A percentile compares a stretch with the other conserved stretches of the same genome.
Evolutionary conservation across 2,888 invertebrate genomes (phyloP).

Genomic region (Drosophila prostipennis): DNA sequence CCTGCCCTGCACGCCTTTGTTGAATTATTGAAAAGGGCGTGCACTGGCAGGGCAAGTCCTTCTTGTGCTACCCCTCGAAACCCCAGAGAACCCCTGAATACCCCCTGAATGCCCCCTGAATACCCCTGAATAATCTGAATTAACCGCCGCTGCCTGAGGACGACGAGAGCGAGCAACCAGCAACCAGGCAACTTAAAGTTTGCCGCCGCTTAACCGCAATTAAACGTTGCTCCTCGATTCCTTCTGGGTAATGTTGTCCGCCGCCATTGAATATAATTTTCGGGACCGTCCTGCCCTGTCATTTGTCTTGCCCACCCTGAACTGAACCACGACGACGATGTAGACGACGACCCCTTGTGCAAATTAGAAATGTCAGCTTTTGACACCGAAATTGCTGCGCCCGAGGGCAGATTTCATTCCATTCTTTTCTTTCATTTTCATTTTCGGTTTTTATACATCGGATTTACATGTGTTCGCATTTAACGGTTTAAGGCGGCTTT

Average conservation of each 20-base stretch:
- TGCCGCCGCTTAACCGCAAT: conserved; percentile 72
- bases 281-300: conserved; percentile 55
- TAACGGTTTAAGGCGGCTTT: conserved; percentile 54
- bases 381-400: conserved; percentile 71
- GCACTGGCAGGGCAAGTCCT: conserved; percentile 31
- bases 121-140: conserved; percentile 26
- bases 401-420: conserved; percentile 57
- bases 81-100: conserved; percentile 5
- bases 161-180: conserved; percentile 19
- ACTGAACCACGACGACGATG: not conserved
- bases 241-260: conserved; percentile 22
- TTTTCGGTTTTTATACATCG: conserved; percentile 30
- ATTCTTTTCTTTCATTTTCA: conserved; percentile 20
- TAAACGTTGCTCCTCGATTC: conserved; percentile 58
- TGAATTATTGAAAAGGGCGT: conserved; percentile 76
- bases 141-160: conserved; percentile 29
- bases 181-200: conserved; percentile 53
- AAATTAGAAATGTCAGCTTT: conserved; percentile 78
- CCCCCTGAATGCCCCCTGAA: not conserved
- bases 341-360: conserved; percentile 49
- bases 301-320: conserved; percentile 68
- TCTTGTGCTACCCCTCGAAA: conserved; percentile 29
- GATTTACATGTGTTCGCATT: conserved; percentile 72
- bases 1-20: conserved; percentile 52
- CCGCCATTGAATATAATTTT: conserved; percentile 63